phyloP scores from a whole-genome alignment of 2,888 invertebrate species.

The Ophion ellenae region DNA sequence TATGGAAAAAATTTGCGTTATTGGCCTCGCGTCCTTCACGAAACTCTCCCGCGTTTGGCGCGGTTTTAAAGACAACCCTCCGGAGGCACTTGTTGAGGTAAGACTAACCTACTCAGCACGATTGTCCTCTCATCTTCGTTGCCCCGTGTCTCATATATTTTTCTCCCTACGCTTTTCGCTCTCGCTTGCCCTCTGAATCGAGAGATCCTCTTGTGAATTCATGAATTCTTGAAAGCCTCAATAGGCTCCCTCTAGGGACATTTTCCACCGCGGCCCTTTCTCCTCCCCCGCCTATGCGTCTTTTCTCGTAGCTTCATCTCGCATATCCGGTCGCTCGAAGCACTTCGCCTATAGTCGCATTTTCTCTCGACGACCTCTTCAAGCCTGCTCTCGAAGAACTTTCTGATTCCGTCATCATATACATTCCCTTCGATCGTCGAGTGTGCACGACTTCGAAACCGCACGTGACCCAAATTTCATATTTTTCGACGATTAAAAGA shows the following conservation, averaged over 20 bases:
- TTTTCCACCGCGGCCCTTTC: conserved; percentile 17
- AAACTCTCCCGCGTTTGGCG: background rate
- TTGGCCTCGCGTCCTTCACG: conserved; percentile 33
- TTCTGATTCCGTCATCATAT: conserved; percentile 3
- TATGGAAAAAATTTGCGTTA: conserved; percentile 58
- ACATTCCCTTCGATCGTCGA: background rate
- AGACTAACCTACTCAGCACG: conserved; percentile 33
- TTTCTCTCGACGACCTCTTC: background rate
- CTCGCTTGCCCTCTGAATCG: background rate
- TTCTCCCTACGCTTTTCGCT: conserved; percentile 17
- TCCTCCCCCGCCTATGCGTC: background rate
- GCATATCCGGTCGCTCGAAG: conserved; percentile 12
- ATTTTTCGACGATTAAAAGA: background rate
- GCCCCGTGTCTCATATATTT: conserved; percentile 21
- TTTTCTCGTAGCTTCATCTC: background rate
- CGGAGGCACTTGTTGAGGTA: conserved; percentile 12
- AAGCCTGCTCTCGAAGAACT: background rate
- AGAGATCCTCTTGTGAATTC: conserved; percentile 39
- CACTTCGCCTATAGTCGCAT: background rate
- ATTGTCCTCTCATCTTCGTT: conserved; percentile 40
- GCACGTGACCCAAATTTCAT: background rate
- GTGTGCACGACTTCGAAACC: too few species aligned
- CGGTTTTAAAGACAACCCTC: conserved; percentile 31
- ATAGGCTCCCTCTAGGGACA: conserved; percentile 21
- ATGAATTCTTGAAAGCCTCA: conserved; percentile 58